Percentiles rank a stretch among this genome's conserved stretches.
These are phyloP conservation scores for Aphelenchoides besseyi DNA, from an alignment of 1,140 invertebrate genomes.

Conservation along the genomic window DNA sequence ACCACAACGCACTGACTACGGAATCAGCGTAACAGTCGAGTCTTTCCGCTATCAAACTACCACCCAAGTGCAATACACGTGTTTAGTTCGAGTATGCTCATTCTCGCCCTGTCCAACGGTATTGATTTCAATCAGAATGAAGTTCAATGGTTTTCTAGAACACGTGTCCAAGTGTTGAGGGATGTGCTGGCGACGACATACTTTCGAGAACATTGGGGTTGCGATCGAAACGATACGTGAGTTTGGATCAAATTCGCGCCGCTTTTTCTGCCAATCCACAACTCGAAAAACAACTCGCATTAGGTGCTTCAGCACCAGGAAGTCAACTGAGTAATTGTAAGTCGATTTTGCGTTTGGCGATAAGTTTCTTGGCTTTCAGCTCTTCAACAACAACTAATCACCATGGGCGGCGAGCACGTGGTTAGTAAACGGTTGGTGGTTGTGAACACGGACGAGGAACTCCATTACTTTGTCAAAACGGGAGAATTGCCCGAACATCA, in stretches of 20 bases:
- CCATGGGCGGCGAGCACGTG: conserved; percentile 58
- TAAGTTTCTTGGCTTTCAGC: conserved; percentile 28
- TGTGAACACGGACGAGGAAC: conserved; percentile 61
- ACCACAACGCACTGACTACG: conserved; percentile 57
- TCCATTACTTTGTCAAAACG: conserved; percentile 58
- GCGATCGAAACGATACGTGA: conserved; percentile 32
- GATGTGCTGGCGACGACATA: conserved; percentile 46
- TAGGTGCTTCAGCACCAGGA: conserved; percentile 26
- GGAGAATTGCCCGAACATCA: conserved; percentile 44
- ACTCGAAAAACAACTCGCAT: conserved; percentile 47
- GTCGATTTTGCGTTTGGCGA: background rate
- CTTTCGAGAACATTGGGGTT: conserved; percentile 35
- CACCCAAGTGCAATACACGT: conserved; percentile 61
- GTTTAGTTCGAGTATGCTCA: conserved; percentile 57
- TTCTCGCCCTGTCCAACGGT: conserved; percentile 56
- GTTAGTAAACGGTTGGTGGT: conserved; percentile 56
- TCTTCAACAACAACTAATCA: conserved; percentile 58
- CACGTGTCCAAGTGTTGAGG: conserved; percentile 44
- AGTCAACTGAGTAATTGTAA: conserved; percentile 22
- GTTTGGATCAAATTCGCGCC: conserved; percentile 52
- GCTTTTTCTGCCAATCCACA: conserved; percentile 55
- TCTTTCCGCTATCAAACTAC: conserved; percentile 62
- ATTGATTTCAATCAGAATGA: background rate
- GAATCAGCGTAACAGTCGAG: conserved; percentile 57
- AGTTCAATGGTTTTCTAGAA: conserved; percentile 30